These are phyloP conservation scores for Peromyscus leucopus DNA, from an alignment of 2,113 vertebrate species.

Conservation along the genomic window DNA sequence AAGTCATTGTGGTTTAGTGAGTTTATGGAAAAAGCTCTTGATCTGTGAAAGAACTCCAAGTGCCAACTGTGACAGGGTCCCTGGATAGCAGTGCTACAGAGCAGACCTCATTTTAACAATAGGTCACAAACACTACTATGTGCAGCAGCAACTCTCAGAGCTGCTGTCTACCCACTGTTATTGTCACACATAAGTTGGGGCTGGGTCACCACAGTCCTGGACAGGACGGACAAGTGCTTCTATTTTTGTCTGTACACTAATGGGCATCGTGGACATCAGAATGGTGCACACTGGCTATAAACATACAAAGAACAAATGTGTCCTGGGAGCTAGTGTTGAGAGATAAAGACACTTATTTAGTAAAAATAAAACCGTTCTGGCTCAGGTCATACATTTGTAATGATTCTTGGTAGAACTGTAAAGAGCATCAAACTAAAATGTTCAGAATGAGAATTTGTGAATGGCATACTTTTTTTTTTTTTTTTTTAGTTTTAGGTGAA, in stretches of 20 bases:
- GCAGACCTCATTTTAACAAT: not conserved
- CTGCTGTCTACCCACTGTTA: accelerated
- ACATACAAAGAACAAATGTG: slow-evolving; percentile 23
- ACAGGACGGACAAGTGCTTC: slow-evolving; percentile 14
- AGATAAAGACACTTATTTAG: not conserved
- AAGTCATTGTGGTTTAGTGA: not conserved
- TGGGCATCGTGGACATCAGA: not conserved
- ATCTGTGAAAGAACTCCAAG: slow-evolving; percentile 15
- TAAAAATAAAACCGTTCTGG: not conserved
- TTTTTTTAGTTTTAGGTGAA: not conserved
- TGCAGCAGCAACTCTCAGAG: not conserved
- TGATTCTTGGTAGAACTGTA: not conserved
- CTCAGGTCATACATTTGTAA: not conserved
- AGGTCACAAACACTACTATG: not conserved
- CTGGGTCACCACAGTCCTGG: not conserved
- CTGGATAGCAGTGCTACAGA: not conserved
- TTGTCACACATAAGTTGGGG: not conserved
- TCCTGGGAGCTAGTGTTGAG: not conserved
- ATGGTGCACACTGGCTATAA: not conserved
- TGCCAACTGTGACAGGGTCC: not conserved
- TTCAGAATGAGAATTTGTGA: slow-evolving; percentile 19
- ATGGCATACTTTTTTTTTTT: not conserved
- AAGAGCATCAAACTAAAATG: not conserved
- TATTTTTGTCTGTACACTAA: slow-evolving; percentile 23
- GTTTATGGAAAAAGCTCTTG: slow-evolving; percentile 27